Evolutionary conservation across 2,797 vertebrate genomes (phyloP).

Genomic region (Ctenopoma kingsleyae): DNA sequence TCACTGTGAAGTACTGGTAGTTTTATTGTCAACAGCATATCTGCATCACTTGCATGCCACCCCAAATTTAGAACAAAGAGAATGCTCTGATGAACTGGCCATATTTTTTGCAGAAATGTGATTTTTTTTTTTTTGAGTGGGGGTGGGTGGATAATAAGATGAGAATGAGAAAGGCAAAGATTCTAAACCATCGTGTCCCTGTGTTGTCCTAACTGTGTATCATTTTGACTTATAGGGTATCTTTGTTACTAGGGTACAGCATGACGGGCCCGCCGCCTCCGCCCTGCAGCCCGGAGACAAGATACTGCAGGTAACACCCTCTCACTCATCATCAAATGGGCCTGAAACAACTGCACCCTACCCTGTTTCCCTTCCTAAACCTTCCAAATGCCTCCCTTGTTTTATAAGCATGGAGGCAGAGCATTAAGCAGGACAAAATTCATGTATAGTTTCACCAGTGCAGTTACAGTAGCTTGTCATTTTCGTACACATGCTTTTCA

Average conservation of each 20-base stretch:
- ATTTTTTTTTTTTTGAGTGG: slow-evolving; percentile 17
- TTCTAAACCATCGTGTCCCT: slow-evolving; percentile 90
- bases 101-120: slow-evolving; percentile 52
- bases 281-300: slow-evolving; percentile 97
- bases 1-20: slow-evolving; percentile 1
- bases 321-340: slow-evolving; percentile 38
- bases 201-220: slow-evolving; percentile 98
- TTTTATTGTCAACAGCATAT: neutral
- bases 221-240: slow-evolving; percentile 99
- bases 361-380: slow-evolving; percentile 14
- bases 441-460: neutral
- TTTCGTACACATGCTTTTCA: neutral
- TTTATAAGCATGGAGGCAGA: slow-evolving; percentile 34
- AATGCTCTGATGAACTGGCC: slow-evolving; percentile 46
- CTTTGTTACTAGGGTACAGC: slow-evolving; percentile 99
- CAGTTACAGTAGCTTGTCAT: slow-evolving; percentile 3
- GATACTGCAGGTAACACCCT: slow-evolving; percentile 94
- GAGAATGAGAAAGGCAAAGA: slow-evolving; percentile 87
- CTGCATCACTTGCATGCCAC: slow-evolving; percentile 54
- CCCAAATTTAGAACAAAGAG: slow-evolving; percentile 59
- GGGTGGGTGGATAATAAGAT: slow-evolving; percentile 50
- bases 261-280: slow-evolving; percentile 95
- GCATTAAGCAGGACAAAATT: slow-evolving; percentile 23
- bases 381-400: neutral
- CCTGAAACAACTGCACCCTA: slow-evolving; percentile 35